phyloP scores from a whole-genome alignment of 1,140 invertebrate species.

The Nephila pilipes region DNA sequence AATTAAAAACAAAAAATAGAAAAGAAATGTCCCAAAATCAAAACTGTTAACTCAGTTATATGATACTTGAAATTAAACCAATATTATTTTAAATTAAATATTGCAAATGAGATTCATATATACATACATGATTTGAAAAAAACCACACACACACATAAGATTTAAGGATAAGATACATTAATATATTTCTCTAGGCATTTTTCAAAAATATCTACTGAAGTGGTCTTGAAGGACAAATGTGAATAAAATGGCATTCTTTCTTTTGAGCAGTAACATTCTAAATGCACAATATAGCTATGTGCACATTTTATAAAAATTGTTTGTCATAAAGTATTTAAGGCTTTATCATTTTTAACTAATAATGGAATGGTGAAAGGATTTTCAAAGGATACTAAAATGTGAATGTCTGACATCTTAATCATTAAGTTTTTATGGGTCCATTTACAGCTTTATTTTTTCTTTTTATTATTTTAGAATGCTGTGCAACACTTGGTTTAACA shows the following conservation, averaged over 20 bases:
- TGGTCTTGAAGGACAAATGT: neutral
- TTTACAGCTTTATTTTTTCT: constrained; percentile 40
- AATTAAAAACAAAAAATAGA: no score
- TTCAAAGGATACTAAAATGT: constrained; percentile 44
- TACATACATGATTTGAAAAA: neutral
- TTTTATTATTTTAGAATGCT: constrained; percentile 45
- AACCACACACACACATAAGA: neutral
- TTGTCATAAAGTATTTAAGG: constrained; percentile 13
- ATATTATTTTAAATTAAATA: no score
- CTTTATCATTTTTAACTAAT: constrained; percentile 34
- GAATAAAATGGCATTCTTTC: constrained; percentile 6
- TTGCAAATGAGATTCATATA: neutral
- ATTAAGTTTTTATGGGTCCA: constrained; percentile 66
- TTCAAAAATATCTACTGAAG: neutral
- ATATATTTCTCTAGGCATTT: neutral
- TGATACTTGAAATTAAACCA: no score
- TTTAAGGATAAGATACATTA: neutral
- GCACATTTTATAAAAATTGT: neutral
- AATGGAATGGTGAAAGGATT: constrained; percentile 48
- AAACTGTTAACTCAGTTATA: no score
- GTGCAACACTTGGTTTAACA: constrained; percentile 36
- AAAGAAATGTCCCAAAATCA: no score
- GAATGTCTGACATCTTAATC: neutral
- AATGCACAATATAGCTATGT: constrained; percentile 29
- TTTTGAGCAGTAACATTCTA: neutral